Evolutionary conservation across 2,113 vertebrate genomes (phyloP), one percentile per base, ranked within the genome.

Genomic region (Hemibagrus wyckioides): DNA sequence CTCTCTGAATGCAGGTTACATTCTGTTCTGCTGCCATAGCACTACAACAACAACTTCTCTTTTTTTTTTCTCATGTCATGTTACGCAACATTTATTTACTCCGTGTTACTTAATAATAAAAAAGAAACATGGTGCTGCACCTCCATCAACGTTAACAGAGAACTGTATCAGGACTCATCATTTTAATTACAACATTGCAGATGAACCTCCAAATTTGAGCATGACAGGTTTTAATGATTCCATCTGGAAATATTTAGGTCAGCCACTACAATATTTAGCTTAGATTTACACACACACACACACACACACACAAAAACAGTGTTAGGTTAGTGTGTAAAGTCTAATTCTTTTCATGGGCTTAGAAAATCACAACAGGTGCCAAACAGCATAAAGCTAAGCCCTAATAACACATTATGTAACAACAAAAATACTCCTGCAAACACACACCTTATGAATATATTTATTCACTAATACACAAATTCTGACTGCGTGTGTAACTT

Each of bases 351-450:
- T 79, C 15, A 39, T 61, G 75, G 44, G 28, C 73, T 56, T 17
- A 9, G 59, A 7, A 75, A 63, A 85, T 79, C 39, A 63, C 36
- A 77, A 85, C 71, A 50, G 57, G 73, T 30, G 41, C 75, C 11
- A 85, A 44, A 77, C 77, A 79, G 28, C 56, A 63, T 75, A 77
- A 48, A 44, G 8, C 56, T 23, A 48, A 85, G 39, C 1, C 33
- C 28, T 1, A 30, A 36, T 61, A 33, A 15, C 13, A 76, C 25
- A 30, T 41, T 59, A 63, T 56, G 10, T 44, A 44, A 56, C 2
- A 10, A 59, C 36, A 61, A 44, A 76, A 39, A 76, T 15, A 10
- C 17, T n/a, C 71, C 25, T 41, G 56, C 39, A 59, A 77, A 77
- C n/a, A 52, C 75, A 36, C 76, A 33, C 75, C 48, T 52, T 30